Evolutionary conservation across 2,888 invertebrate species (phyloP), one percentile per base, ranked within the genome.

Genomic region (Clitarchus hookeri): DNA sequence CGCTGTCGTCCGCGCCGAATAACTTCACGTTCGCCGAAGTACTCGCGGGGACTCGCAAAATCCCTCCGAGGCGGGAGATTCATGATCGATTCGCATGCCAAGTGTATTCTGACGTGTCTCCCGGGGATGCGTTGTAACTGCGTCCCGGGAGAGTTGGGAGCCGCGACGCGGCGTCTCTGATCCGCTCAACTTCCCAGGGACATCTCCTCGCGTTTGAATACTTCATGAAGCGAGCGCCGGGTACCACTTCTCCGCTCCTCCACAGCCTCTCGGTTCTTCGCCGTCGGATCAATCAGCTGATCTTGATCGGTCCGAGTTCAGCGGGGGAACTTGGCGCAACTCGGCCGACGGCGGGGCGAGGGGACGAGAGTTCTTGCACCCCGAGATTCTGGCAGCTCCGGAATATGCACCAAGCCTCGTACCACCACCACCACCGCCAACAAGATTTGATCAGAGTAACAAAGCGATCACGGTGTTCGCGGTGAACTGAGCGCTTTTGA

Each of bases 221-320:
- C 65, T 65, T 65, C 65, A 65, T 65, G 65, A 65, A 23, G 65
- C n/a, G 65, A 65, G 65, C 65, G n/a, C 65, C 16, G 65, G 6
- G 13, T 23, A 65, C 0, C 65, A 11, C 12, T 23, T 23, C 65
- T 19, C 65, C 65, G 2, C 65, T 19, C 65, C 65, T 19, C 53
- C 53, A 8, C 53, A 8, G 19, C 53, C 53, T 12, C 48, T 16
- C 23, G 23, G 13, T 65, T 65, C 65, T 65, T 65, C 65, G 65
- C 65, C 13, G 65, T n/a, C 65, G 65, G 65, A 65, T 65, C 65
- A 65, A 65, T 65, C 65, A 65, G 65, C 65, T 65, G 65, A 65
- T 65, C 65, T n/a, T 19, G 65, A 65, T 65, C 65, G n/a, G 65
- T 6, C 36, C 48, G 48, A 48, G 48, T 48, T 48, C 6, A 48